A percentile compares a stretch with the other conserved stretches of the same genome.
phyloP scores from a whole-genome alignment of 2,113 vertebrate species.

The Nansenia antarctica region DNA sequence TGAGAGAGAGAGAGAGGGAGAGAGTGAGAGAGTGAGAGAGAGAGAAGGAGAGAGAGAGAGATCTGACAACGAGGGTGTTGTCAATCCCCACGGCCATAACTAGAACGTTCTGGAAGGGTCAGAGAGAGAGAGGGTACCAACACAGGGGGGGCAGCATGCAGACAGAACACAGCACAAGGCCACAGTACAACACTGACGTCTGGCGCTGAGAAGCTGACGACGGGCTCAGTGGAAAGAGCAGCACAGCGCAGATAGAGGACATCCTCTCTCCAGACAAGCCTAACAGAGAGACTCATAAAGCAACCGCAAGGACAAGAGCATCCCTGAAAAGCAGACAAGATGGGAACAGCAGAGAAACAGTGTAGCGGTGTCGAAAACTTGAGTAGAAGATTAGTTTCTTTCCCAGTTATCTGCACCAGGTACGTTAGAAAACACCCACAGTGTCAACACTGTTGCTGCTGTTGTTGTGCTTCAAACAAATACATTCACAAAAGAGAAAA shows the following conservation, averaged over 20 bases:
- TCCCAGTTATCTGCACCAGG: too few relatives aligned
- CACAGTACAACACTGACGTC: not conserved
- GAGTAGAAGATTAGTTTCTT: too few relatives aligned
- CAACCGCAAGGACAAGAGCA: constrained; percentile 7
- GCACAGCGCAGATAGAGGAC: constrained; percentile 30
- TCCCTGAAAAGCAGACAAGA: constrained; percentile 15
- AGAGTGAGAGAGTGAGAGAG: not conserved
- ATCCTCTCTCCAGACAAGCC: constrained; percentile 23
- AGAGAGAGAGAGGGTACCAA: constrained; percentile 36
- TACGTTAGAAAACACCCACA: too few relatives aligned
- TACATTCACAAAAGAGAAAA: too few relatives aligned
- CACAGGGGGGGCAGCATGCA: not conserved
- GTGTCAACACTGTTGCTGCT: too few relatives aligned
- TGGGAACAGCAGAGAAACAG: not conserved
- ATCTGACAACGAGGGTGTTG: not conserved
- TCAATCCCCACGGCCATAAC: not conserved
- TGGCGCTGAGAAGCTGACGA: constrained; percentile 17
- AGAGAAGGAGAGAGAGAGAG: not conserved
- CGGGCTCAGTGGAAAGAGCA: constrained; percentile 36
- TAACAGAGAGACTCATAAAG: constrained; percentile 28
- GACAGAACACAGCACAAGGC: constrained; percentile 17
- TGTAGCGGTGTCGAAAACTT: not conserved
- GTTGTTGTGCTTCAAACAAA: too few relatives aligned
- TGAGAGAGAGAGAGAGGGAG: too few relatives aligned
- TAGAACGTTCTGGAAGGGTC: not conserved